Conservation (phyloP, 1,140 invertebrate genomes). For the Panulirus ornatus region DNA sequence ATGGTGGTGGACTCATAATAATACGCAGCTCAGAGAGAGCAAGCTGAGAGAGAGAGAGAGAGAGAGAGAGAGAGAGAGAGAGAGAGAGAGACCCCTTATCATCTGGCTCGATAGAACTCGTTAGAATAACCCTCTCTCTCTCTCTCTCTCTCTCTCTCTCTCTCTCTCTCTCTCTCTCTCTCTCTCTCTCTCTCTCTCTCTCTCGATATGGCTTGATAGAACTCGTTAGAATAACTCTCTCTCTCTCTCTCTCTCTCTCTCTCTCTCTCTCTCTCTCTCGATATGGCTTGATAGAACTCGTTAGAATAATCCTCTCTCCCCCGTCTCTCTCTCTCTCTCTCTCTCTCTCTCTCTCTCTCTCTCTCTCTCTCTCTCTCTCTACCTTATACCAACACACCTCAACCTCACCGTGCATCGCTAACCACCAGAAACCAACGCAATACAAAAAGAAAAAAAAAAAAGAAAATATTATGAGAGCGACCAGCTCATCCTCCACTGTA, state of each 20-base stretch:
- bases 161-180: slow-evolving; percentile 8
- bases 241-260: no score
- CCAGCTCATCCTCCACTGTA: no score
- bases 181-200: no score
- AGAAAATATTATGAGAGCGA: neutral
- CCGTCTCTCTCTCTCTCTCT: no score
- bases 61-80: neutral
- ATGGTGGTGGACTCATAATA: no score
- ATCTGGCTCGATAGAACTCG: neutral
- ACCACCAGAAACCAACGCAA: neutral
- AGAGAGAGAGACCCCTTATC: neutral
- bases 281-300: no score
- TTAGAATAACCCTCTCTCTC: neutral
- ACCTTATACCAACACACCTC: neutral
- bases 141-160: neutral
- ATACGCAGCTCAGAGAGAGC: no score
- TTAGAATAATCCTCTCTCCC: no score
- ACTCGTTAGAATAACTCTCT: no score
- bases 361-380: slow-evolving; percentile 7
- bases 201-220: no score
- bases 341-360: slow-evolving; percentile 7
- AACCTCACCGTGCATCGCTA: neutral
- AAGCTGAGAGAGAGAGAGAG: no score
- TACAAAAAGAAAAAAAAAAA: neutral
- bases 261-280: no score